Evolutionary conservation across 2,888 invertebrate genomes (phyloP).

Genomic region (Drosophila macrothrix): DNA sequence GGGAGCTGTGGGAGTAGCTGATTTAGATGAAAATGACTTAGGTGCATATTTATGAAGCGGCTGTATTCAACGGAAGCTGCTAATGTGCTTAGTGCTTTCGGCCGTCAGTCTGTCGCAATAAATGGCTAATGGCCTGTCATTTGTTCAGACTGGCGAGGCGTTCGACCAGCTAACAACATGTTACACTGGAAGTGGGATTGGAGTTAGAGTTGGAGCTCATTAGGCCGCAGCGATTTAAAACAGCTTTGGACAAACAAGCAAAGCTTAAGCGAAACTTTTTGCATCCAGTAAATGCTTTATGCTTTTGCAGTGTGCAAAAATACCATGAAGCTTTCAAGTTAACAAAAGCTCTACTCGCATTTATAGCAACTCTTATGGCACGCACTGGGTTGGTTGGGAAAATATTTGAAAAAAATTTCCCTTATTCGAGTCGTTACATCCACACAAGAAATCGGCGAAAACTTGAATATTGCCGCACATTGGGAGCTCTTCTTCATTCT

Average conservation of each 20-base stretch:
- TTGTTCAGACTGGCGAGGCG: slow-evolving; percentile 46
- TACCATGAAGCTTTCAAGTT: slow-evolving; percentile 27
- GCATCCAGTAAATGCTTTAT: not conserved
- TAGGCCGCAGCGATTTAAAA: slow-evolving; percentile 38
- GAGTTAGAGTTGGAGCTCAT: slow-evolving; percentile 46
- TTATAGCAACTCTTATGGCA: slow-evolving; percentile 45
- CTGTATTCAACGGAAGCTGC: slow-evolving; percentile 65
- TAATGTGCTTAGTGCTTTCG: slow-evolving; percentile 72
- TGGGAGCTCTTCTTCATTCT: slow-evolving; percentile 12
- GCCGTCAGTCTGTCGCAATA: slow-evolving; percentile 71
- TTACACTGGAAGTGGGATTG: not conserved
- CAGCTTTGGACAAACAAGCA: slow-evolving; percentile 37
- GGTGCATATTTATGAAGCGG: slow-evolving; percentile 72
- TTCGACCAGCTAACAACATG: slow-evolving; percentile 27
- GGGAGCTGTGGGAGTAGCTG: slow-evolving; percentile 11
- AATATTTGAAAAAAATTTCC: slow-evolving; percentile 27
- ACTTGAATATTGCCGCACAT: slow-evolving; percentile 35
- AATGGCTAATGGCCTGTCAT: slow-evolving; percentile 72
- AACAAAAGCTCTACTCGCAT: slow-evolving; percentile 34
- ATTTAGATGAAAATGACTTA: slow-evolving; percentile 44
- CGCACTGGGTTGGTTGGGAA: slow-evolving; percentile 6
- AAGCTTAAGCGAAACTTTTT: slow-evolving; percentile 32
- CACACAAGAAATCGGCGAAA: slow-evolving; percentile 16
- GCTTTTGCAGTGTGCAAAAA: not conserved
- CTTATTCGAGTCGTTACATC: not conserved